These are phyloP conservation scores for Drymonia ruficornis DNA, from an alignment of 2,888 invertebrate species.

Conservation along the genomic window DNA sequence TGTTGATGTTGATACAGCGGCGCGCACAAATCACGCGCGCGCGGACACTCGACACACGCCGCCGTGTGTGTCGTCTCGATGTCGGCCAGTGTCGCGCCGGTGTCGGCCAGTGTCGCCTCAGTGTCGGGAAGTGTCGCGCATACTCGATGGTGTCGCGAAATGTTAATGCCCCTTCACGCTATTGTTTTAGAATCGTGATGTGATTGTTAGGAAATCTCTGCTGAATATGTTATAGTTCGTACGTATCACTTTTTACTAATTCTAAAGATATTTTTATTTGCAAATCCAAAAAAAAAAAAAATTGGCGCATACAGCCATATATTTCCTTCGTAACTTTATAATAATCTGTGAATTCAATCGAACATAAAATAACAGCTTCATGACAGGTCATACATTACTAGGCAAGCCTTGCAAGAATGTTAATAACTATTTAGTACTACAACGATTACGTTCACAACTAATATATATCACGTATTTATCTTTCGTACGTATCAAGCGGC, in stretches of 20 bases:
- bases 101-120: conserved; percentile 17
- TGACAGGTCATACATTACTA: background rate
- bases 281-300: too few relatives aligned
- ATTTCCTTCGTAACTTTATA: too few relatives aligned
- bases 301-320: too few relatives aligned
- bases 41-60: conserved; percentile 26
- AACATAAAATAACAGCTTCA: conserved; percentile 1
- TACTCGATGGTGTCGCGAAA: too few relatives aligned
- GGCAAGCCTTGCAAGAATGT: conserved; percentile 10
- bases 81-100: conserved; percentile 15
- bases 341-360: background rate
- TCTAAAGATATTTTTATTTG: too few relatives aligned
- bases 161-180: conserved; percentile 20
- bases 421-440: conserved; percentile 35
- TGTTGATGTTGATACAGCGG: conserved; percentile 51
- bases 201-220: conserved; percentile 26
- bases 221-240: conserved; percentile 11
- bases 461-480: conserved; percentile 22
- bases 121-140: conserved; percentile 16
- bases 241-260: too few relatives aligned
- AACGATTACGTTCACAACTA: conserved; percentile 8
- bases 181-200: conserved; percentile 31
- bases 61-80: conserved; percentile 16
- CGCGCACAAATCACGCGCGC: conserved; percentile 45
- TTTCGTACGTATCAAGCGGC: conserved; percentile 21